Evolutionary conservation across 2,888 invertebrate species (phyloP).

Genomic region (Catocala fraxini): DNA sequence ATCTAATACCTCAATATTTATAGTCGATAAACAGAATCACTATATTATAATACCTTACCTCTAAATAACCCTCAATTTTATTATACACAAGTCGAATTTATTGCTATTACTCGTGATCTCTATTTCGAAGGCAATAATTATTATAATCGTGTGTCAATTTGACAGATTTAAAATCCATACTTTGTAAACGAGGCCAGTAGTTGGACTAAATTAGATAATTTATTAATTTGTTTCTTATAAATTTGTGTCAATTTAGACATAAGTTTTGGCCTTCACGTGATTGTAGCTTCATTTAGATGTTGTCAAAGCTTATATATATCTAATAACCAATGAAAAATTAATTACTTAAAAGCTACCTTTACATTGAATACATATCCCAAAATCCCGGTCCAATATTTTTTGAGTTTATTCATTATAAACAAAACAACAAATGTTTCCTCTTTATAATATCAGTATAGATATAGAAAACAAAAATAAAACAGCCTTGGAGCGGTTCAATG

Average conservation of each 20-base stretch:
- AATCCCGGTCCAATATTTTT: too few species aligned
- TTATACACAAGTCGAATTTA: conserved; percentile 30
- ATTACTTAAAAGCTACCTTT: too few species aligned
- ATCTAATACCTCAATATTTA: conserved; percentile 13
- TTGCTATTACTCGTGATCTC: conserved; percentile 19
- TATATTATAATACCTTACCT: conserved; percentile 10
- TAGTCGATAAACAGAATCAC: conserved; percentile 18
- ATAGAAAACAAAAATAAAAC: too few species aligned
- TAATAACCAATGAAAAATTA: too few species aligned
- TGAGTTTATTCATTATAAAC: too few species aligned
- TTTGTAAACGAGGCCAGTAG: conserved; percentile 23
- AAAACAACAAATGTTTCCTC: too few species aligned
- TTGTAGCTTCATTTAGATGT: not conserved
- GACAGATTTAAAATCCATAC: conserved; percentile 26
- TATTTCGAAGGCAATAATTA: conserved; percentile 24
- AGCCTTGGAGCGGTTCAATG: too few species aligned
- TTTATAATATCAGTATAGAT: too few species aligned
- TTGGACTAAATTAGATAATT: conserved; percentile 24
- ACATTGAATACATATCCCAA: too few species aligned
- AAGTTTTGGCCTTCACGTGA: not conserved
- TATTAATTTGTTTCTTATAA: conserved; percentile 26
- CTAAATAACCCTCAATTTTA: conserved; percentile 24
- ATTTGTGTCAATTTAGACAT: conserved; percentile 14
- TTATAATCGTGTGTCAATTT: conserved; percentile 29
- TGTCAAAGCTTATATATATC: too few species aligned